Percentiles rank a stretch among this genome's conserved stretches.
Evolutionary conservation across 2,888 invertebrate species (phyloP).

Genomic region (Hemicrepidius hirtus): DNA sequence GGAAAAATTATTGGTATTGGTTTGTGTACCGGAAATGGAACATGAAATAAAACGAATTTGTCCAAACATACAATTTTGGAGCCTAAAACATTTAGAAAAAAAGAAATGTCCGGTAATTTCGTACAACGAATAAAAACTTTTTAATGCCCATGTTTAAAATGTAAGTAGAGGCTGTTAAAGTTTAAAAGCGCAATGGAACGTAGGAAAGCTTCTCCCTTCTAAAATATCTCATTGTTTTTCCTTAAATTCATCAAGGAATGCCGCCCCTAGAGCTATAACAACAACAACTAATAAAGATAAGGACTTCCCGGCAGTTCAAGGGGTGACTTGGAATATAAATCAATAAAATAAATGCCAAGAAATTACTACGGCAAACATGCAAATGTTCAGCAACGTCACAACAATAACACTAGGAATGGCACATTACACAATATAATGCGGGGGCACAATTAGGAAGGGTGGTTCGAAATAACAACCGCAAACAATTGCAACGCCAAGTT

Average conservation of each 20-base stretch:
- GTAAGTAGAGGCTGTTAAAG: conserved; percentile 20
- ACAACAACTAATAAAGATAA: conserved; percentile 45
- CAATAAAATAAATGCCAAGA: conserved; percentile 50
- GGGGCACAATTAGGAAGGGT: conserved; percentile 52
- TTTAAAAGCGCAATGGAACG: conserved; percentile 1
- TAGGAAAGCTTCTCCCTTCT: not conserved
- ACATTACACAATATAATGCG: conserved; percentile 53
- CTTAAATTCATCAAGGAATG: conserved; percentile 27
- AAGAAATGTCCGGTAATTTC: too few species aligned
- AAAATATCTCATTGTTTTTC: conserved; percentile 30
- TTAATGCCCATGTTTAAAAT: conserved; percentile 20
- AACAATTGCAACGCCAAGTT: conserved; percentile 53
- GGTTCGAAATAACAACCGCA: conserved; percentile 52
- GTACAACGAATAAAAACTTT: conserved; percentile 12
- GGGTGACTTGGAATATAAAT: conserved; percentile 43
- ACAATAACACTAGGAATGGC: conserved; percentile 52
- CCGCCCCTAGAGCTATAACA: conserved; percentile 26
- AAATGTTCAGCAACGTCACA: conserved; percentile 51
- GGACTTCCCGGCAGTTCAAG: conserved; percentile 29
- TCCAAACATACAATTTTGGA: too few species aligned
- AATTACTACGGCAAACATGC: conserved; percentile 51
- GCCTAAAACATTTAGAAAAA: too few species aligned
- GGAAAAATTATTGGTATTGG: not conserved
- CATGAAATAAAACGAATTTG: too few species aligned
- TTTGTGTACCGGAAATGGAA: not conserved